Evolutionary conservation across 1,140 invertebrate species (phyloP).

Genomic region (Drosophila virilis): DNA sequence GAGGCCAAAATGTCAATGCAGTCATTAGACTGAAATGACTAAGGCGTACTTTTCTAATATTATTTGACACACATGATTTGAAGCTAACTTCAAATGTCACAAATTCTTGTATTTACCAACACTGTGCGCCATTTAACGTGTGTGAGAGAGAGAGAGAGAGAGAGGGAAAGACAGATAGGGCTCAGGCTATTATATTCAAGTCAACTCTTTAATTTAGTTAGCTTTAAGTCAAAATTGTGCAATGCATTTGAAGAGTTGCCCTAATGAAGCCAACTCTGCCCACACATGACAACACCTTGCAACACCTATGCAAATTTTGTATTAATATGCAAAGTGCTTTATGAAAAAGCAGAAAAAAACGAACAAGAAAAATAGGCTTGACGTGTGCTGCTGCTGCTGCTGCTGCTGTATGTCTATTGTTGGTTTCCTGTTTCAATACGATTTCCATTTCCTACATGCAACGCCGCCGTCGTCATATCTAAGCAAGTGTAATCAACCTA

Average conservation of each 20-base stretch:
- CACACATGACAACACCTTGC: conserved; percentile 36
- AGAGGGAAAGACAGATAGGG: no score
- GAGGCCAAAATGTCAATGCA: conserved; percentile 19
- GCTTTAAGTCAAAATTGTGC: conserved; percentile 1
- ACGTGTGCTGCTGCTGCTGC: conserved; percentile 51
- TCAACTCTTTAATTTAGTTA: conserved; percentile 3
- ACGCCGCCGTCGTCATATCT: conserved; percentile 29
- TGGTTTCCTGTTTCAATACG: conserved; percentile 72
- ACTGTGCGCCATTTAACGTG: not conserved
- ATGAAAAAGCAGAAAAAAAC: conserved; percentile 13
- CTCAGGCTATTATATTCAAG: not conserved
- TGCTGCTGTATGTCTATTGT: conserved; percentile 28
- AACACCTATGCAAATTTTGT: conserved; percentile 77
- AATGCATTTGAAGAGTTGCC: conserved; percentile 12
- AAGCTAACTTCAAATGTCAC: conserved; percentile 27
- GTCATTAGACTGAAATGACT: not conserved
- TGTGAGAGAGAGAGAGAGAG: not conserved
- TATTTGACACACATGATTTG: conserved; percentile 5
- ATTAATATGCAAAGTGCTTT: conserved; percentile 76
- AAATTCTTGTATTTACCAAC: conserved; percentile 1
- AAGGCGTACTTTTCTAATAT: not conserved
- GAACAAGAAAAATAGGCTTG: conserved; percentile 54
- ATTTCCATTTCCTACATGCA: conserved; percentile 72
- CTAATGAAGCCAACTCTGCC: conserved; percentile 14
- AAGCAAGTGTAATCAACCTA: conserved; percentile 74